phyloP scores from a whole-genome alignment of 2,888 invertebrate species.

The Cylindroiulus punctatus region DNA sequence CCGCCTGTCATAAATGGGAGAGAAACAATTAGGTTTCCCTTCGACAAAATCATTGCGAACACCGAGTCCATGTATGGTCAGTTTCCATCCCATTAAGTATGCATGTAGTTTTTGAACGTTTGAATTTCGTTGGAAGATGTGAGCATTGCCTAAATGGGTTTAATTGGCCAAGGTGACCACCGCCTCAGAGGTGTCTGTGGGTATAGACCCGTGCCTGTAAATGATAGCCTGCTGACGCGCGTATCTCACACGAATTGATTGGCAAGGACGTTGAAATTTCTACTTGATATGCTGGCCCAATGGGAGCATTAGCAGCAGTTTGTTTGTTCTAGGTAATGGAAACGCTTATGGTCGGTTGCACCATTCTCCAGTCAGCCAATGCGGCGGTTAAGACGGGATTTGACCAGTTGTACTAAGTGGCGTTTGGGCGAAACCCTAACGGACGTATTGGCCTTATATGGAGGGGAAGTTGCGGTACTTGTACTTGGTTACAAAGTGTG shows the following conservation, averaged over 20 bases:
- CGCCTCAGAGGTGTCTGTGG: neutral
- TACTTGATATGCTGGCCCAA: neutral
- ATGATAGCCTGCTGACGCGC: constrained; percentile 1
- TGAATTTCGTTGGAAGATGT: neutral
- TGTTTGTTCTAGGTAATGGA: neutral
- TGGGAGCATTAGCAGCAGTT: neutral
- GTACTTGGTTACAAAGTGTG: neutral
- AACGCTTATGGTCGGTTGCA: neutral
- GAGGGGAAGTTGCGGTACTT: neutral
- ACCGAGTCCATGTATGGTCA: too few species aligned
- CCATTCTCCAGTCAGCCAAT: neutral
- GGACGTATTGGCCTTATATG: neutral
- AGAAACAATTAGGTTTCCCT: too few species aligned
- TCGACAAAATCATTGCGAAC: too few species aligned
- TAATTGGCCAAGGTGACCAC: constrained; percentile 11
- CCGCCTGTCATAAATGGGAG: too few species aligned
- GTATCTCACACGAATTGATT: neutral
- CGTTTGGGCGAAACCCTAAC: neutral
- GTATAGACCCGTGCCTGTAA: constrained; percentile 1
- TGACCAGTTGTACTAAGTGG: neutral
- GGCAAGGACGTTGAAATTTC: neutral
- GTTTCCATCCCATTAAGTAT: too few species aligned
- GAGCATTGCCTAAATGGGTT: neutral
- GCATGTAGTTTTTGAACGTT: too few species aligned
- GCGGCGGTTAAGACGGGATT: neutral